A percentile compares a stretch with the other conserved stretches of the same genome.
Evolutionary conservation across 2,888 invertebrate species (phyloP).

Genomic region (Megaustenia siamemsis): DNA sequence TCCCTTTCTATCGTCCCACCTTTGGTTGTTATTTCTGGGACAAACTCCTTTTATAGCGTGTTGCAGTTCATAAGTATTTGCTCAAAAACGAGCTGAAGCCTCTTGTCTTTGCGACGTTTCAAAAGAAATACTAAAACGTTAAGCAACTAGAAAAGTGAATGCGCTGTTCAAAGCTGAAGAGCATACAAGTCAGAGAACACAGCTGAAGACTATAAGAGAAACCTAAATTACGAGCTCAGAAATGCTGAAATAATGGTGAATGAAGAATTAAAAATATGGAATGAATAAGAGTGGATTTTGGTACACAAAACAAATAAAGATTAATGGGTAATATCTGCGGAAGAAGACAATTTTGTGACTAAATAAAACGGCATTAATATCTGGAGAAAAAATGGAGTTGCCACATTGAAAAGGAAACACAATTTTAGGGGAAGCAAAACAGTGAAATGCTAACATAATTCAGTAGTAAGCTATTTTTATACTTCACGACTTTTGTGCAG

Average conservation of each 20-base stretch:
- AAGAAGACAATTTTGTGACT: no score
- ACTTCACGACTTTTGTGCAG: no score
- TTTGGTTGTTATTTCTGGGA: constrained; percentile 6
- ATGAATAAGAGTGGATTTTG: background rate
- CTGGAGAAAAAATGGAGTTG: no score
- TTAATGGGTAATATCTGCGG: no score
- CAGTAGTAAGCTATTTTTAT: no score
- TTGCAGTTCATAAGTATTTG: constrained; percentile 45
- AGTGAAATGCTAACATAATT: no score
- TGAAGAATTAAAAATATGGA: background rate
- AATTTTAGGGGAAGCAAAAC: no score
- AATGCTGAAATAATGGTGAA: background rate
- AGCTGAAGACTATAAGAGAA: background rate
- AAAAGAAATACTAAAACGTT: constrained; percentile 26
- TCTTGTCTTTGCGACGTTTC: background rate
- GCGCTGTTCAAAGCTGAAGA: background rate
- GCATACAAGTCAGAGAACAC: background rate
- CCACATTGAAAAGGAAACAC: no score
- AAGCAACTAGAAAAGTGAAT: constrained; percentile 10
- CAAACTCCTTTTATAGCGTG: constrained; percentile 39
- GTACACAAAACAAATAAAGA: background rate
- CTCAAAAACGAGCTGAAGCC: constrained; percentile 5
- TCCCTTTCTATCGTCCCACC: constrained; percentile 36
- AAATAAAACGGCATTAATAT: no score
- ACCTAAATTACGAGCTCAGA: background rate